These are phyloP conservation scores for Cyphomyrus discorhynchus DNA, from an alignment of 2,113 vertebrate species.

Conservation along the genomic window DNA sequence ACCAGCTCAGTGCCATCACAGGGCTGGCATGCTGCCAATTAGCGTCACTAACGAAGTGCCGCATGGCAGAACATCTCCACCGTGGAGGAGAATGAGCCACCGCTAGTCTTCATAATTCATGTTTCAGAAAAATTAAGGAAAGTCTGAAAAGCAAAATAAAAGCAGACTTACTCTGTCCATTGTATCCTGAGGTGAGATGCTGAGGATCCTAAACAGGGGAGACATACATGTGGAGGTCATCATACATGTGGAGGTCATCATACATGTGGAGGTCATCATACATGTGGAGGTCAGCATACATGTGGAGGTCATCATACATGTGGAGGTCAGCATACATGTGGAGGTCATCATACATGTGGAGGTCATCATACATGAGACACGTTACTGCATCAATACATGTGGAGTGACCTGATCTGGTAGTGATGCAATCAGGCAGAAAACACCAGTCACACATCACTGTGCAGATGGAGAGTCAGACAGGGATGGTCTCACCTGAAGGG, in stretches of 20 bases:
- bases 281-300: slow-evolving; percentile 30
- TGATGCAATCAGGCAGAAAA: slow-evolving; percentile 42
- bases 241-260: too few relatives aligned
- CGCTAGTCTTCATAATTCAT: slow-evolving; percentile 39
- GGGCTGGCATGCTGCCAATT: slow-evolving; percentile 45
- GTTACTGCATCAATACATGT: slow-evolving; percentile 17
- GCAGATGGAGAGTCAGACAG: slow-evolving; percentile 5
- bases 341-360: neutral
- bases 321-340: neutral
- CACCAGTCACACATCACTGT: slow-evolving; percentile 33
- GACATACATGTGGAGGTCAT: neutral
- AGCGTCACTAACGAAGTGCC: slow-evolving; percentile 41
- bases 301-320: neutral
- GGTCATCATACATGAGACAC: neutral
- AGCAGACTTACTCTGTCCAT: slow-evolving; percentile 81
- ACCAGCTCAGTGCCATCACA: slow-evolving; percentile 44
- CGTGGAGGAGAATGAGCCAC: slow-evolving; percentile 36
- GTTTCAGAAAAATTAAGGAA: slow-evolving; percentile 22
- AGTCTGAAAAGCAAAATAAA: slow-evolving; percentile 23
- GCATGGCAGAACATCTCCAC: slow-evolving; percentile 43
- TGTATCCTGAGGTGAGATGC: slow-evolving; percentile 85
- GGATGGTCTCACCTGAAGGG: slow-evolving; percentile 17
- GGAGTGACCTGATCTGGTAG: slow-evolving; percentile 52
- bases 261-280: neutral
- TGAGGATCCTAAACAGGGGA: slow-evolving; percentile 74